A percentile compares a stretch with the other conserved stretches of the same genome.
These are phyloP conservation scores for Melanchra persicariae DNA, from an alignment of 2,888 invertebrate genomes.

Conservation along the genomic window DNA sequence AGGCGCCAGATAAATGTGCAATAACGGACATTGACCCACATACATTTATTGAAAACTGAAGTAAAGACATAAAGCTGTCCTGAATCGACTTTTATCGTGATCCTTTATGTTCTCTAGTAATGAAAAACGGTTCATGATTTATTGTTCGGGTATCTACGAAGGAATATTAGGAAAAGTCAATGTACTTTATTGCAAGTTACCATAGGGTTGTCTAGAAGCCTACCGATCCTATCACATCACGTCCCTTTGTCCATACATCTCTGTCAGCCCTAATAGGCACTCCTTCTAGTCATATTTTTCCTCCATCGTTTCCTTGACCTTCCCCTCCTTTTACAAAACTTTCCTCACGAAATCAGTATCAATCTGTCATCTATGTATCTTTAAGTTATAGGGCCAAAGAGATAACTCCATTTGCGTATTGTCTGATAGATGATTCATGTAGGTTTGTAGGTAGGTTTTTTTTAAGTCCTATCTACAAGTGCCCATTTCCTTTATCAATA, in stretches of 20 bases:
- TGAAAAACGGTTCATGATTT: no score
- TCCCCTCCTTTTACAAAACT: neutral
- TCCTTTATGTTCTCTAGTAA: no score
- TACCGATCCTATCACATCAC: neutral
- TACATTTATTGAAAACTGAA: no score
- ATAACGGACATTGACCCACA: no score
- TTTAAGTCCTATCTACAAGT: slow-evolving; percentile 21
- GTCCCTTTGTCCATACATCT: neutral
- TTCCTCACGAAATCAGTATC: slow-evolving; percentile 20
- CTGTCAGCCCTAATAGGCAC: neutral
- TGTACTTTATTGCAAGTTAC: no score
- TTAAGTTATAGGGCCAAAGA: slow-evolving; percentile 5
- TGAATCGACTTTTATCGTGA: no score
- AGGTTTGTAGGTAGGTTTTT: neutral
- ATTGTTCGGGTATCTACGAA: no score
- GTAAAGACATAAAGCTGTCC: no score
- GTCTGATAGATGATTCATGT: slow-evolving; percentile 16
- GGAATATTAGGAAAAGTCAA: no score
- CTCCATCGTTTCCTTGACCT: neutral
- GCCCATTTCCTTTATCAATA: slow-evolving; percentile 28
- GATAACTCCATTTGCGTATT: slow-evolving; percentile 14
- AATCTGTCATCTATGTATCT: neutral
- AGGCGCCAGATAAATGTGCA: no score
- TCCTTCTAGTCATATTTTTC: no score
- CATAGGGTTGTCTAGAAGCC: neutral